phyloP scores from a whole-genome alignment of 2,113 vertebrate genomes.

The Platichthys stellatus region DNA sequence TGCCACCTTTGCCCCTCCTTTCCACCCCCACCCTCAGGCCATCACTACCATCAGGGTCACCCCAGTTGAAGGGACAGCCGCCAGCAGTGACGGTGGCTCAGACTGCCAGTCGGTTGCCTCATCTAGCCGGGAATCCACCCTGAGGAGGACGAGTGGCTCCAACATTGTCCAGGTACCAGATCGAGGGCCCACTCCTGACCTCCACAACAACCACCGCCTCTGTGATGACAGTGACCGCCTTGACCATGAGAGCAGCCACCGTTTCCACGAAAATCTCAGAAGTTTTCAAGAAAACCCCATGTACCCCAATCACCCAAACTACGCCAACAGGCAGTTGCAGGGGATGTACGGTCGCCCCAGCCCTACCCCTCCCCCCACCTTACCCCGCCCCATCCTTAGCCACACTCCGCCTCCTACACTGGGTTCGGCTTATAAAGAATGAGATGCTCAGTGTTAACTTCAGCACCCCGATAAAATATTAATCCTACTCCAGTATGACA shows the following conservation, averaged over 20 bases:
- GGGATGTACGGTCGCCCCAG: slow-evolving; percentile 59
- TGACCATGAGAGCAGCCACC: slow-evolving; percentile 60
- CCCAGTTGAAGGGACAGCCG: slow-evolving; percentile 82
- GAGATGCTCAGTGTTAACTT: not conserved
- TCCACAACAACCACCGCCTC: slow-evolving; percentile 62
- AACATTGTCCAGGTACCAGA: slow-evolving; percentile 86
- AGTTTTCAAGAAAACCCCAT: slow-evolving; percentile 73
- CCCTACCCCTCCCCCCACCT: slow-evolving; percentile 68
- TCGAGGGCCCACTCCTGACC: slow-evolving; percentile 85
- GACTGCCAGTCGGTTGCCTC: slow-evolving; percentile 89
- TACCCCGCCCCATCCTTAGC: slow-evolving; percentile 69
- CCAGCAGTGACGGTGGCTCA: slow-evolving; percentile 90
- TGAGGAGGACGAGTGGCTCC: slow-evolving; percentile 88
- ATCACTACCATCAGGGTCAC: slow-evolving; percentile 93
- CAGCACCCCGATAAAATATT: not conserved
- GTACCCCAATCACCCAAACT: slow-evolving; percentile 72
- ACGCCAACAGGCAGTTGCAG: slow-evolving; percentile 79
- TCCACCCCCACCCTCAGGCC: slow-evolving; percentile 91
- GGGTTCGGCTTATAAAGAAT: slow-evolving; percentile 75
- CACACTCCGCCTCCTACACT: slow-evolving; percentile 70
- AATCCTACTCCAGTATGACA: not conserved
- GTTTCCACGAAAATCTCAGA: slow-evolving; percentile 74
- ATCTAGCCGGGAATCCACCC: slow-evolving; percentile 93
- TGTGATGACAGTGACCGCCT: slow-evolving; percentile 54
- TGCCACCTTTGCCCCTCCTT: slow-evolving; percentile 64